phyloP scores from a whole-genome alignment of 2,888 invertebrate genomes.

The Cinara cedri region DNA sequence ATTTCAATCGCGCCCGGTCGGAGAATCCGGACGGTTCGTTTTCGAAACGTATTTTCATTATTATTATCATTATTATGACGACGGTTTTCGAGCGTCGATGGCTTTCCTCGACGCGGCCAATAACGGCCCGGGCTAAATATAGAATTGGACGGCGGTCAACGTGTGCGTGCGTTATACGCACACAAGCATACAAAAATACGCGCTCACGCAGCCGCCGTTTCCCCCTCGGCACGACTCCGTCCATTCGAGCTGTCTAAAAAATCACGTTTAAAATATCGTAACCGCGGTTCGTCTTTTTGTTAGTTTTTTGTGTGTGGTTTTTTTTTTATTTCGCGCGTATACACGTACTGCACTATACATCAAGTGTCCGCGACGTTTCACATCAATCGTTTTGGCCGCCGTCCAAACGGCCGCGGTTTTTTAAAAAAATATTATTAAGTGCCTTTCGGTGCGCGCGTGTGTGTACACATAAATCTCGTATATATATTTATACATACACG shows the following conservation, averaged over 20 bases:
- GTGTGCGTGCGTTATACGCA: too few species aligned
- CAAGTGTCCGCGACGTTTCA: neutral
- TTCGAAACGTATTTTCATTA: neutral
- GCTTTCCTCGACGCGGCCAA: conserved; percentile 16
- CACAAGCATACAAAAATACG: too few species aligned
- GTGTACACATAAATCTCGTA: neutral
- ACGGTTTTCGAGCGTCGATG: neutral
- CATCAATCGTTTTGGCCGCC: neutral
- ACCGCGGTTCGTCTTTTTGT: neutral
- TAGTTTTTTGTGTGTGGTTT: too few species aligned
- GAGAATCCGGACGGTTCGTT: neutral
- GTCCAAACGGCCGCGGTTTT: neutral
- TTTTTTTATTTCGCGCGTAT: neutral
- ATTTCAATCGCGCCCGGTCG: neutral
- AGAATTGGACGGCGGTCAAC: conserved; percentile 49
- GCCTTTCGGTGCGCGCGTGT: neutral
- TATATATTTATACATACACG: neutral
- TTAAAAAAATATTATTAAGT: too few species aligned
- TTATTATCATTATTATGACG: neutral
- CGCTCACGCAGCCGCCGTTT: neutral
- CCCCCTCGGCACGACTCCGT: neutral
- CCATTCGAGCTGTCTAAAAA: neutral
- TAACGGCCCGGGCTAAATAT: conserved; percentile 29
- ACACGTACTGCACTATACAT: neutral
- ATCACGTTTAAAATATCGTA: conserved; percentile 14